Percentiles rank a stretch among this genome's conserved stretches.
phyloP scores from a whole-genome alignment of 2,888 invertebrate genomes.

The Sisyra nigra region DNA sequence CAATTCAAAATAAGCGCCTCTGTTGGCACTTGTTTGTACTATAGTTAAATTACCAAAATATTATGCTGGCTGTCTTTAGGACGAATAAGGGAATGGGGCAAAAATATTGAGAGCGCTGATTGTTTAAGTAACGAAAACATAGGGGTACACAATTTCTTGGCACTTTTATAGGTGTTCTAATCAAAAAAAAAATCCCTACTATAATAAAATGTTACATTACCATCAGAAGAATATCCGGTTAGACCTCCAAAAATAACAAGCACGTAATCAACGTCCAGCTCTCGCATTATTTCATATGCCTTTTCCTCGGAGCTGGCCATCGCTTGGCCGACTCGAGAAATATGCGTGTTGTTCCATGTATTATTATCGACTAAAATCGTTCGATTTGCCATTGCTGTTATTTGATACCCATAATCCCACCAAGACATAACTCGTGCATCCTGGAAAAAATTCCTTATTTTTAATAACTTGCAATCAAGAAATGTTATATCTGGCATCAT shows the following conservation, averaged over 20 bases:
- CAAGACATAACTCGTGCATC: conserved; percentile 92
- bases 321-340: conserved; percentile 93
- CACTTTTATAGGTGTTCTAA: background rate
- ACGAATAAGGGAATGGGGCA: too few species aligned
- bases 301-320: conserved; percentile 96
- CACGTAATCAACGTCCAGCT: conserved; percentile 95
- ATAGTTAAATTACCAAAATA: too few species aligned
- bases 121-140: too few species aligned
- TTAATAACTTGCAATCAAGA: too few species aligned
- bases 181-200: background rate
- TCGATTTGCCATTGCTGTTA: conserved; percentile 97
- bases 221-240: conserved; percentile 96
- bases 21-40: too few species aligned
- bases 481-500: too few species aligned
- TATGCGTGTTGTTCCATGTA: conserved; percentile 99
- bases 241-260: conserved; percentile 97
- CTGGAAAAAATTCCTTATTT: conserved; percentile 7
- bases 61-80: too few species aligned
- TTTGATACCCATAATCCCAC: conserved; percentile 99
- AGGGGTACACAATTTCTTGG: background rate
- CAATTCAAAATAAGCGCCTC: too few species aligned
- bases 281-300: conserved; percentile 95
- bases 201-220: too few species aligned
- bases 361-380: conserved; percentile 98
- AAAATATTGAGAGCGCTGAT: too few species aligned